Evolutionary conservation across 2,888 invertebrate genomes (phyloP).

Genomic region (Digitonthophagus gazella): DNA sequence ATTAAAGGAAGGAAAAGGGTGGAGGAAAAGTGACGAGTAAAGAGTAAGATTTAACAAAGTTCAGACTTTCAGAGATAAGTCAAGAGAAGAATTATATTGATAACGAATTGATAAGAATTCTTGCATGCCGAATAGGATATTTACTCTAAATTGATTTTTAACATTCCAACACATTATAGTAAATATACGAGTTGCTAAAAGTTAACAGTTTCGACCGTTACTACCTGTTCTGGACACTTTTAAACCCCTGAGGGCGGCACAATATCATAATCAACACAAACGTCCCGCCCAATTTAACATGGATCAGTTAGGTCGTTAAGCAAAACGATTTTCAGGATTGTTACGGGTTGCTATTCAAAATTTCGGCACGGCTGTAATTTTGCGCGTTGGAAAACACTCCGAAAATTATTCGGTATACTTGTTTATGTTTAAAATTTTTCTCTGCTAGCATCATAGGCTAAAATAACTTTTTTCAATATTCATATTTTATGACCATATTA

Average conservation of each 20-base stretch:
- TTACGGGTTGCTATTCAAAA: not conserved
- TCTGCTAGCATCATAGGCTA: no score
- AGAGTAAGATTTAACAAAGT: no score
- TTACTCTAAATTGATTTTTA: no score
- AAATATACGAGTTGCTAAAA: not conserved
- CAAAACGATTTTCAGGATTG: not conserved
- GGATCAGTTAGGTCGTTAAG: not conserved
- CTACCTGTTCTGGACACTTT: not conserved
- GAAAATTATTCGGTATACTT: not conserved
- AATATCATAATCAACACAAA: not conserved
- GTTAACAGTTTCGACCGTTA: not conserved
- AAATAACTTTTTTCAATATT: no score
- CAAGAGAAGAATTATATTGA: no score
- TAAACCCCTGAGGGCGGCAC: not conserved
- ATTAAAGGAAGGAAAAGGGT: no score
- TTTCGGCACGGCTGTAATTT: not conserved
- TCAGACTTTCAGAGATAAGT: no score
- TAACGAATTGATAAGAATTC: no score
- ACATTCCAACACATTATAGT: not conserved
- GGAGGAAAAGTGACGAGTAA: no score
- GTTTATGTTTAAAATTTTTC: not conserved
- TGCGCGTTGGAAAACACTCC: not conserved
- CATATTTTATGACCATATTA: no score
- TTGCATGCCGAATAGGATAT: no score
- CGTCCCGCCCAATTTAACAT: not conserved